A percentile compares a stretch with the other conserved stretches of the same genome.
Evolutionary conservation across 2,888 invertebrate genomes (phyloP).

Genomic region (Mantis religiosa): DNA sequence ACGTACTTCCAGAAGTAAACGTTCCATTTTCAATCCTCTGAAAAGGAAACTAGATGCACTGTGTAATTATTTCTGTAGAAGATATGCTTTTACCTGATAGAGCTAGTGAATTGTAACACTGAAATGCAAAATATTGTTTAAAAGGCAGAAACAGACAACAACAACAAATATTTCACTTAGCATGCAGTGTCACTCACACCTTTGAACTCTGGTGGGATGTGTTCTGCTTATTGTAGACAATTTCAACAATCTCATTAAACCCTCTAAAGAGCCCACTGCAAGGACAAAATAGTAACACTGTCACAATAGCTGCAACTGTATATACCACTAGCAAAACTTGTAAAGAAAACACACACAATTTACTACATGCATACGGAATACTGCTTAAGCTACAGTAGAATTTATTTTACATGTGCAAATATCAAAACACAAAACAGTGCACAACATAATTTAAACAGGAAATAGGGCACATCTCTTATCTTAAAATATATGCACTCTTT

Average conservation of each 20-base stretch:
- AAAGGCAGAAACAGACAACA: constrained; percentile 10
- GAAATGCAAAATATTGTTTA: background rate
- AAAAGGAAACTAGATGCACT: background rate
- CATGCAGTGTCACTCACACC: background rate
- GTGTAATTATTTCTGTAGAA: background rate
- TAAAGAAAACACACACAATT: background rate
- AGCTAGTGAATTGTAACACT: background rate
- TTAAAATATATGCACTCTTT: background rate
- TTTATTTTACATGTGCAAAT: background rate
- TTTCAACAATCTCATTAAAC: background rate
- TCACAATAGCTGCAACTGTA: background rate
- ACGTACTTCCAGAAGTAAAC: background rate
- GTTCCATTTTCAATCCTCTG: background rate
- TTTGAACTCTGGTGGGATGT: background rate
- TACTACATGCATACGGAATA: background rate
- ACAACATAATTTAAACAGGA: background rate
- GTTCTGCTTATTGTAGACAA: background rate
- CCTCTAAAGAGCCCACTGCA: background rate
- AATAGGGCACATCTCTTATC: background rate
- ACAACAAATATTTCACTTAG: background rate
- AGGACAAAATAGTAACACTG: background rate
- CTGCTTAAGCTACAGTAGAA: background rate
- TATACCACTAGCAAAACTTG: background rate
- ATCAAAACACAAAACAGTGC: background rate
- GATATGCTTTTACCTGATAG: background rate